Percentiles rank a stretch among this genome's conserved stretches.
Conservation (phyloP, 2,113 vertebrate species). For the Mesembrinibis cayennensis region DNA sequence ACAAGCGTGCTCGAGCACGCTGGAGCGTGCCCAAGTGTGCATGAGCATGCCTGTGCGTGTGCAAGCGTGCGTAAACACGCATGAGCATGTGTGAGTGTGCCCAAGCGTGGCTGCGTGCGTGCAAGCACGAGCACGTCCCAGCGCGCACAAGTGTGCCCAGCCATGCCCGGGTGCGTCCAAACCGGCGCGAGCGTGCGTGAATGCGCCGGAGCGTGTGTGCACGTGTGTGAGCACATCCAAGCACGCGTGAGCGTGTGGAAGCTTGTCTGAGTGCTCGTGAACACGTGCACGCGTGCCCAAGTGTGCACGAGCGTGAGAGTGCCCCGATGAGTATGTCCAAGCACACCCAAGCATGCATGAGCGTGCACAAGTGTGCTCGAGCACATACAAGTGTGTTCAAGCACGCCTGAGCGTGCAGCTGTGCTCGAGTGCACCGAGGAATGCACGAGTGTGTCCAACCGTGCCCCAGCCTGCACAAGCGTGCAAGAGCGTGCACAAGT, state of each 20-base stretch:
- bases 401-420: not conserved
- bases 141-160: not conserved
- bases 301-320: not conserved
- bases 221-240: not conserved
- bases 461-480: not conserved
- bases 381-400: not conserved
- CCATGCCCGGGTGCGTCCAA: too few relatives aligned
- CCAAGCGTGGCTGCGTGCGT: not conserved
- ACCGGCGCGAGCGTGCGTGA: rapidly evolving
- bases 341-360: too few relatives aligned
- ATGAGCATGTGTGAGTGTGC: too few relatives aligned
- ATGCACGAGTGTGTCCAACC: not conserved
- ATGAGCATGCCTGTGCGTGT: rapidly evolving
- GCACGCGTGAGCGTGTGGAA: rapidly evolving
- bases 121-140: too few relatives aligned
- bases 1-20: rapidly evolving
- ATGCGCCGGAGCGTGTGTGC: not conserved
- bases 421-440: not conserved
- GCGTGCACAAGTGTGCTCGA: too few relatives aligned
- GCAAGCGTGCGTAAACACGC: not conserved
- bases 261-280: rapidly evolving
- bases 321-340: too few relatives aligned
- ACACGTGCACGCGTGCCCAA: not conserved
- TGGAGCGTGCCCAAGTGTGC: rapidly evolving
- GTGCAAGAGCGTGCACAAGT: not conserved